Evolutionary conservation across 2,888 invertebrate species (phyloP).

Genomic region (Drosophila eohydei): DNA sequence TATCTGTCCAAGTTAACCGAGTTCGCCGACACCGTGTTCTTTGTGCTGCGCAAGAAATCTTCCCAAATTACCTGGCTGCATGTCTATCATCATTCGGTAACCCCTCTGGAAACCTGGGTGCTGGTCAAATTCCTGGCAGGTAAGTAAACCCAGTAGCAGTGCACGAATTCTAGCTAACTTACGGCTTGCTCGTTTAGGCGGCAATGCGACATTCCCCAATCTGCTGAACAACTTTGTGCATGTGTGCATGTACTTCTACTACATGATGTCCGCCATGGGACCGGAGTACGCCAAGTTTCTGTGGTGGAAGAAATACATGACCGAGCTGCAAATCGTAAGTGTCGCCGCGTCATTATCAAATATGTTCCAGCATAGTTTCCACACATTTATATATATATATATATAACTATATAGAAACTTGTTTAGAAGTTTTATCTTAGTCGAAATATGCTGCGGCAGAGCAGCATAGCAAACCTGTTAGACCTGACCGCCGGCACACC

Average conservation of each 20-base stretch:
- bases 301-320: conserved; percentile 98
- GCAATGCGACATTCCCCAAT: conserved; percentile 85
- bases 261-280: conserved; percentile 94
- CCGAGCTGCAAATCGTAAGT: conserved; percentile 95
- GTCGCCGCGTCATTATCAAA: conserved; percentile 41
- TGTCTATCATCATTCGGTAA: conserved; percentile 96
- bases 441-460: conserved; percentile 42
- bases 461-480: conserved; percentile 68
- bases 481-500: conserved; percentile 59
- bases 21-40: conserved; percentile 96
- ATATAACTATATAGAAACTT: conserved; percentile 45
- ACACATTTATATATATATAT: conserved; percentile 5
- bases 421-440: conserved; percentile 61
- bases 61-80: conserved; percentile 95
- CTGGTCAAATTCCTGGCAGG: conserved; percentile 94
- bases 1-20: conserved; percentile 96
- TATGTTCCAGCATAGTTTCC: conserved; percentile 45
- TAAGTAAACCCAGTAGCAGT: conserved; percentile 1
- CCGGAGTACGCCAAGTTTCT: conserved; percentile 94
- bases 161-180: not conserved
- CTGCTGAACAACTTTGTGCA: conserved; percentile 97
- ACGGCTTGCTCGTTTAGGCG: conserved; percentile 85
- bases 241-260: conserved; percentile 97
- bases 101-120: conserved; percentile 97
- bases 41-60: conserved; percentile 96